Conservation (phyloP, 1,140 invertebrate genomes). For the Drosophila tristis region DNA sequence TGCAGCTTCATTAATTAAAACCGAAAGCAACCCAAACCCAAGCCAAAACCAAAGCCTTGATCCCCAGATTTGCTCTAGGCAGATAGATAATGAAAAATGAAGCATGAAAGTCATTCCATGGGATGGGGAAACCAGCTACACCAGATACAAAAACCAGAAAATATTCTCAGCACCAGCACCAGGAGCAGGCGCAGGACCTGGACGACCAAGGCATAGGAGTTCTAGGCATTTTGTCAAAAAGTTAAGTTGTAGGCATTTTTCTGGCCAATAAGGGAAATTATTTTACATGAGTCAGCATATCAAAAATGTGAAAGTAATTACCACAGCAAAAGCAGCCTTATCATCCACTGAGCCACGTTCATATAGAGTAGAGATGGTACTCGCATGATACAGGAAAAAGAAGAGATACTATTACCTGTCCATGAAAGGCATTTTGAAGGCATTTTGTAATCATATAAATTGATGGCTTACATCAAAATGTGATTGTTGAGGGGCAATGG, state of each 20-base stretch:
- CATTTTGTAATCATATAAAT: constrained; percentile 23
- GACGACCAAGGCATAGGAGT: too few relatives aligned
- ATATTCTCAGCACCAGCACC: not conserved
- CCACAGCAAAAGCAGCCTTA: constrained; percentile 34
- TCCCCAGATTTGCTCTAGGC: constrained; percentile 53
- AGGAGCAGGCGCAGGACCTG: not conserved
- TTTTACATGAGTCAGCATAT: constrained; percentile 55
- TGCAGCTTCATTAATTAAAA: constrained; percentile 61
- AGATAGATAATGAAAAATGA: constrained; percentile 61
- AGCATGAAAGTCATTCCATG: constrained; percentile 45
- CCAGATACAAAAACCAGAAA: not conserved
- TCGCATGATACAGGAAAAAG: constrained; percentile 1
- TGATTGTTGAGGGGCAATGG: constrained; percentile 8
- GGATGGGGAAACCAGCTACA: not conserved
- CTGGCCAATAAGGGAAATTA: constrained; percentile 58
- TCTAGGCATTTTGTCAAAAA: constrained; percentile 49
- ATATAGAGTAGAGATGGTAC: constrained; percentile 2
- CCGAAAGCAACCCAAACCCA: constrained; percentile 30
- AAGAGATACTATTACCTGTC: constrained; percentile 4
- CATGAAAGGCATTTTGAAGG: constrained; percentile 1
- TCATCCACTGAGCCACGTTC: constrained; percentile 12
- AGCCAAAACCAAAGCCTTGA: constrained; percentile 42
- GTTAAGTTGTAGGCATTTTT: constrained; percentile 59
- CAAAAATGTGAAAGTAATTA: constrained; percentile 52
- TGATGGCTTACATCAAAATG: constrained; percentile 17